Base-by-base conservation (phyloP, 2,113 vertebrate species). In the Macquaria ambigua region DNA sequence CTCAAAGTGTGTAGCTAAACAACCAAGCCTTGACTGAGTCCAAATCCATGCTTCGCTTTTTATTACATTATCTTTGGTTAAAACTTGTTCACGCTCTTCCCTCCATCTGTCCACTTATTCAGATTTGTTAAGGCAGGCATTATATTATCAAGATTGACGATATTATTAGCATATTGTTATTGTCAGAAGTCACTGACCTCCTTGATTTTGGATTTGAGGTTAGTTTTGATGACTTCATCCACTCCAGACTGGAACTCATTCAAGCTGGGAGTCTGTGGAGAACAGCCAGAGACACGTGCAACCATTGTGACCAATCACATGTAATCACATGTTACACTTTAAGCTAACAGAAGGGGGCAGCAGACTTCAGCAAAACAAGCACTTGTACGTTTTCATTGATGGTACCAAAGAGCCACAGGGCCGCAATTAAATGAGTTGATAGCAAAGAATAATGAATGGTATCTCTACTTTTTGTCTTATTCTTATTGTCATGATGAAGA, bases 191-290 rank as follows among this genome's bases (percentile, higher is more conserved):
- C 62, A 90, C 91, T 77, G 37, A 96, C 95, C 89, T 93, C 75
- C 3, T 79, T 76, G 55, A 91, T 71, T 77, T 84, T 84, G 39
- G 85, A 83, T 31, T 23, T 31, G 15, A 96, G 92, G 80, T 95
- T 58, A 48, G 46, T 43, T 46, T 86, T 43, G 9, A 62, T 63
- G 9, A 91, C 66, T 69, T 92, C 61, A 83, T 94, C 75, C 39
- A 94, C n/a, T 11, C 84, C 82, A 52, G 88, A 82, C 84, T 83
- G 69, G 52, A 95, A 39, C 0, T 83, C 79, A 20, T 16, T 74
- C 31, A 94, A 61, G 53, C 18, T 56, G 59, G 87, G 28, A n/a
- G 34, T 41, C 96, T 96, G 82, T 71, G 16, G 52, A 69, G 71
- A 76, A 71, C 37, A 80, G 83, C 12, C 53, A 52, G n/a, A 74